Conservation (phyloP, 1,140 invertebrate species). For the Neelides sp. region DNA sequence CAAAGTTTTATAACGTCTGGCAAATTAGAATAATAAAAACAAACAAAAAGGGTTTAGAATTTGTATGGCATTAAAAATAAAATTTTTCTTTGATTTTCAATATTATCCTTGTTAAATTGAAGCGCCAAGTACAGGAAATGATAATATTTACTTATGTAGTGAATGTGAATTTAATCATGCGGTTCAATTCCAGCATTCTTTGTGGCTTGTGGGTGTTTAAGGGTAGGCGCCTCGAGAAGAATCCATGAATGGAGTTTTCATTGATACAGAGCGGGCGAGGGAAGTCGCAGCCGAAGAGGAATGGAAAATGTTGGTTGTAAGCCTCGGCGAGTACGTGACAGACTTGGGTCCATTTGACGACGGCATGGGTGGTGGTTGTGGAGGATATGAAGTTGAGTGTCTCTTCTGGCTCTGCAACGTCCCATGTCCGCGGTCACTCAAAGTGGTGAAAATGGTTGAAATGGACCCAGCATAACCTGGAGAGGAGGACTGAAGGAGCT, state of each 20-base stretch:
- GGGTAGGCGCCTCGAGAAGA: slow-evolving; percentile 27
- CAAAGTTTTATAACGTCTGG: too few species aligned
- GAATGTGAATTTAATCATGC: too few species aligned
- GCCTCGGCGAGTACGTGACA: slow-evolving; percentile 26
- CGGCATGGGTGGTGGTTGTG: slow-evolving; percentile 18
- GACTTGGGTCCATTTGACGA: slow-evolving; percentile 20
- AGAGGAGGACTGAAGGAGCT: slow-evolving; percentile 27
- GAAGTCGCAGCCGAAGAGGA: slow-evolving; percentile 30
- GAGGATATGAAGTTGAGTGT: slow-evolving; percentile 8
- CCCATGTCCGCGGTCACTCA: slow-evolving; percentile 25
- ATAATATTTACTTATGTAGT: too few species aligned
- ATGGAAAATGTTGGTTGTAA: slow-evolving; percentile 29
- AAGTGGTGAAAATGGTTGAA: slow-evolving; percentile 32
- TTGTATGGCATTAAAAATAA: too few species aligned
- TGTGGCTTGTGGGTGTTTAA: too few species aligned
- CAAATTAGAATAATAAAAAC: too few species aligned
- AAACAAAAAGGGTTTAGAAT: too few species aligned
- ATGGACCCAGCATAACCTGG: slow-evolving; percentile 30
- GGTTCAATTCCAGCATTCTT: too few species aligned
- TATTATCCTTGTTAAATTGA: too few species aligned
- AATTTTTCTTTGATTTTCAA: too few species aligned
- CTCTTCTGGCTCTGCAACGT: slow-evolving; percentile 29
- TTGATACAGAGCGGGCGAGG: slow-evolving; percentile 29
- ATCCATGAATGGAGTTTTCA: slow-evolving; percentile 29
- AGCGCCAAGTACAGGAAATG: too few species aligned